These are phyloP conservation scores for Eugnorisma glareosa DNA, from an alignment of 2,888 invertebrate genomes.

Conservation along the genomic window DNA sequence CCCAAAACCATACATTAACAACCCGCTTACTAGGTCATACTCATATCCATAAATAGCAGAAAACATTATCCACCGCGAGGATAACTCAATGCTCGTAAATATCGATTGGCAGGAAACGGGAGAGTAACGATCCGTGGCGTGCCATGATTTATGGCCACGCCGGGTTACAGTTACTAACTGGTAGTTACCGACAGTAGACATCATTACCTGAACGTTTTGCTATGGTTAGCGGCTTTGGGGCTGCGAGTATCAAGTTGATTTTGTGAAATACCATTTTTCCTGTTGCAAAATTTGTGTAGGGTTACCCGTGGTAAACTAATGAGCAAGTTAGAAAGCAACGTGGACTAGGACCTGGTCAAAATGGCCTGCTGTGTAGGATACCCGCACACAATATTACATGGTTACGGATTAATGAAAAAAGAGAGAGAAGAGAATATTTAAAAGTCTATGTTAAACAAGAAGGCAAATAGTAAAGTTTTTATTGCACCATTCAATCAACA, in stretches of 20 bases:
- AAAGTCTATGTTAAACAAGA: background rate
- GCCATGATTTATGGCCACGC: conserved; percentile 67
- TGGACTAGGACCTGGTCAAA: background rate
- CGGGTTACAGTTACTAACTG: conserved; percentile 56
- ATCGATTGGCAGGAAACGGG: conserved; percentile 72
- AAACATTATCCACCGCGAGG: conserved; percentile 58
- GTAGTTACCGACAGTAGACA: conserved; percentile 41
- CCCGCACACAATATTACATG: background rate
- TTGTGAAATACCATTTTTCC: background rate
- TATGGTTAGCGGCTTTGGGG: conserved; percentile 7
- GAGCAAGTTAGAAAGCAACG: background rate
- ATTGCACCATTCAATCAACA: background rate
- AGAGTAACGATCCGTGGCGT: conserved; percentile 69
- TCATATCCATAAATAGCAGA: conserved; percentile 54
- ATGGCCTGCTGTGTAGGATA: background rate
- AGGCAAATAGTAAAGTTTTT: background rate
- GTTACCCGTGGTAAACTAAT: background rate
- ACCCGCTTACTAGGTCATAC: conserved; percentile 39
- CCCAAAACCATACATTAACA: conserved; percentile 37
- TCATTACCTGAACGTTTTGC: conserved; percentile 63
- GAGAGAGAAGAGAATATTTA: background rate
- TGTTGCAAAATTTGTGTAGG: background rate
- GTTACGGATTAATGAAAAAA: background rate
- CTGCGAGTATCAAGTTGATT: background rate
- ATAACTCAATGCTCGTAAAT: conserved; percentile 68